A percentile compares a stretch with the other conserved stretches of the same genome.
phyloP scores from a whole-genome alignment of 2,113 vertebrate species.

The Prunella fulvescens region DNA sequence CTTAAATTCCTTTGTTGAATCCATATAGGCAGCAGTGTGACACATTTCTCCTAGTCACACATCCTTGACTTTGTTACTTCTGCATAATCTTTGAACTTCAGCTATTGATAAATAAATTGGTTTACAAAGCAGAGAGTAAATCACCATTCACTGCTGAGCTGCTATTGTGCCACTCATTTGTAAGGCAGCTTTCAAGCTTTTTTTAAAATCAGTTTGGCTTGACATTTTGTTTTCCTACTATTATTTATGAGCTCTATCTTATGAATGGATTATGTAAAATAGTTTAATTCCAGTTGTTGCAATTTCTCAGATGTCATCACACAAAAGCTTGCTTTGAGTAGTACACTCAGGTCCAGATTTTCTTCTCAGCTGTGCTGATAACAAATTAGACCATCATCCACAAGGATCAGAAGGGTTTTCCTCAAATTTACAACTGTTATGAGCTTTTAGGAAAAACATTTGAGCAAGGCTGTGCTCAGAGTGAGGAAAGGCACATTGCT shows the following conservation, averaged over 20 bases:
- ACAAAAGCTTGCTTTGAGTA: neutral
- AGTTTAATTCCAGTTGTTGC: slow-evolving; percentile 34
- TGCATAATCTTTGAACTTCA: slow-evolving; percentile 27
- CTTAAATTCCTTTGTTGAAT: neutral
- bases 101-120: slow-evolving; percentile 35
- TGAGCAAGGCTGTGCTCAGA: neutral
- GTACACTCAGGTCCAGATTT: neutral
- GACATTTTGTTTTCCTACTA: slow-evolving; percentile 38
- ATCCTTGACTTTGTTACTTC: neutral
- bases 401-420: slow-evolving; percentile 1
- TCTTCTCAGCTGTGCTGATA: neutral
- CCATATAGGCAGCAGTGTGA: neutral
- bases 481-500: neutral
- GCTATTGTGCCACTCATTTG: slow-evolving; percentile 34
- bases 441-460: neutral
- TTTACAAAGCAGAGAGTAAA: slow-evolving; percentile 20
- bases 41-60: neutral
- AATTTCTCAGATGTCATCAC: slow-evolving; percentile 29
- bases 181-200: slow-evolving; percentile 24
- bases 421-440: neutral
- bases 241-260: slow-evolving; percentile 54
- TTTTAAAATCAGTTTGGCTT: slow-evolving; percentile 43
- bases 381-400: neutral
- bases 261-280: slow-evolving; percentile 57
- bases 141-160: slow-evolving; percentile 11